Base-by-base conservation (phyloP, 1,140 invertebrate genomes). In the Papilio xuthus region DNA sequence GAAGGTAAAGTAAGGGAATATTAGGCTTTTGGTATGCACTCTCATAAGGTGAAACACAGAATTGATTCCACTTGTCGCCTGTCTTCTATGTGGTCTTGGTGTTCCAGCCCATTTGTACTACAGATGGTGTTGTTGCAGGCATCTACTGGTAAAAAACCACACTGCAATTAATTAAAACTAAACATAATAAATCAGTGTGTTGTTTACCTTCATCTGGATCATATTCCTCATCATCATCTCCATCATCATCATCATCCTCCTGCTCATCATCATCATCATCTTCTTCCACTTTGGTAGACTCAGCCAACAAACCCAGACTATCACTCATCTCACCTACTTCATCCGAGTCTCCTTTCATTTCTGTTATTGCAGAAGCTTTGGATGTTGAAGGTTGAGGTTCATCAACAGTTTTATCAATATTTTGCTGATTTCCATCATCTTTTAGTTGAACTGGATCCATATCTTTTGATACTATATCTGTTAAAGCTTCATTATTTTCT, bases 161-260 rank as follows among this genome's bases (percentile, higher is more conserved):
- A 37, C 7, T 37, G 7, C 7, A 37, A 37, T 37, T 37, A 37
- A 37, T 4, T 37, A 37, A 37, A 7, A 3, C 32, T 4, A 50
- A 50, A 50, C n/a, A 50, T 56, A 12, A 37, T 41, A 50, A n/a
- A n/a, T n/a, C n/a, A n/a, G n/a, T n/a, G n/a, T 75, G 6, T 73
- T 26, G 69, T 44, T 86, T 80, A 91, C 90, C 90, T 87, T 92
- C 89, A 78, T 89, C 86, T 44, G 72, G 84, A 81, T 91, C 87
- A 79, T 86, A 90, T 44, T 92, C 90, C 71, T 93, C 92, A 83
- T 94, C 91, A 77, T 90, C 90, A 23, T 80, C 88, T 80, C 93
- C 90, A 23, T 94, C 93, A 13, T 90, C 86, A 50, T 94, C 90
- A 81, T 93, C 90, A 23, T 94, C 93, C 8, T 90, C 86, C 44